phyloP scores from a whole-genome alignment of 2,113 vertebrate species.

The Silurus asotus region DNA sequence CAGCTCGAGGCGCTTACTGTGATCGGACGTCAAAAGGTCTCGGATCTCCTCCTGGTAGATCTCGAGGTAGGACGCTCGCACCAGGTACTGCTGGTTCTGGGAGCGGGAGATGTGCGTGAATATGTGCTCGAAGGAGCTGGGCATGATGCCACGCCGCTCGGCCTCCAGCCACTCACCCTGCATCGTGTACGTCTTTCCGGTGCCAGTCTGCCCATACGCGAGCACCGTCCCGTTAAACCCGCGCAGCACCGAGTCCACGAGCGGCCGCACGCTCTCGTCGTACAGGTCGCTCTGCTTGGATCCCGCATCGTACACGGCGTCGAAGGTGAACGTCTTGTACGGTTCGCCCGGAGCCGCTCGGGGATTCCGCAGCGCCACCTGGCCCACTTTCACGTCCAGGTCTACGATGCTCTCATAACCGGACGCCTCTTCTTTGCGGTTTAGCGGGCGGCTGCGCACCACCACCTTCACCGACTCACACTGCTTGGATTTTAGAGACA shows the following conservation, averaged over 20 bases:
- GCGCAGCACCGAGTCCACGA: constrained; percentile 87
- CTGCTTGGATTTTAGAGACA: constrained; percentile 78
- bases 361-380: constrained; percentile 90
- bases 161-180: constrained; percentile 89
- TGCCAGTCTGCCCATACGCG: constrained; percentile 94
- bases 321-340: constrained; percentile 94
- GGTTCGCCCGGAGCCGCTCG: constrained; percentile 81
- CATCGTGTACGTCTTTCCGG: constrained; percentile 98
- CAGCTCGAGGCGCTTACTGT: constrained; percentile 85
- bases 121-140: constrained; percentile 92
- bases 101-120: constrained; percentile 98
- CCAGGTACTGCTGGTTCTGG: constrained; percentile 95
- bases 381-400: constrained; percentile 90
- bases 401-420: constrained; percentile 78
- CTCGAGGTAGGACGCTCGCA: constrained; percentile 95
- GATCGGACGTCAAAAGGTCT: constrained; percentile 86
- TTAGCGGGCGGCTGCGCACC: constrained; percentile 90
- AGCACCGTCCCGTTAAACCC: constrained; percentile 96
- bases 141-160: constrained; percentile 88
- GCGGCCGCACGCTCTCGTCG: constrained; percentile 90
- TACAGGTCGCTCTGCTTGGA: constrained; percentile 92
- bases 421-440: constrained; percentile 82
- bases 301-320: constrained; percentile 88
- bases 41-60: constrained; percentile 97
- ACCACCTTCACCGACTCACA: constrained; percentile 93